phyloP scores from a whole-genome alignment of 2,888 invertebrate genomes.

The Vanessa cardui region DNA sequence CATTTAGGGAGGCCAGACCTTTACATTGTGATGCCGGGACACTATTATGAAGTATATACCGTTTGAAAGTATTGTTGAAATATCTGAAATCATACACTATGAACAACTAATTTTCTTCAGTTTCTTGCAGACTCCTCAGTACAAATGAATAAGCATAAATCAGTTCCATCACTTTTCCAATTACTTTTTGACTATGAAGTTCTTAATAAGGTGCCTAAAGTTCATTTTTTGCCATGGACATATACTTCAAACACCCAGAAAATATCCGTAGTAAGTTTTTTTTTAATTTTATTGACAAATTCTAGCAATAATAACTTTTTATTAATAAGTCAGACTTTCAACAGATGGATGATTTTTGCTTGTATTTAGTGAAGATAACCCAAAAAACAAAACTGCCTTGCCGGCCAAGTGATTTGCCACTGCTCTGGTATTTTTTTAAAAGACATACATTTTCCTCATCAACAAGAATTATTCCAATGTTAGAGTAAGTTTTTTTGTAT shows the following conservation, averaged over 20 bases:
- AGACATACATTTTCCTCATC: slow-evolving; percentile 84
- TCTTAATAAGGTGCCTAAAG: slow-evolving; percentile 83
- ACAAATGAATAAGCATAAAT: slow-evolving; percentile 81
- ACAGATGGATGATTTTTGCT: slow-evolving; percentile 78
- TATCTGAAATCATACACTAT: background rate
- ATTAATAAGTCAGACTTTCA: slow-evolving; percentile 21
- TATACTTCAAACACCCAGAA: slow-evolving; percentile 56
- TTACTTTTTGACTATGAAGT: slow-evolving; percentile 85
- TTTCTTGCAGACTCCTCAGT: slow-evolving; percentile 81
- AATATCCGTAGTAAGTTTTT: slow-evolving; percentile 55
- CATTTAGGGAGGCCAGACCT: slow-evolving; percentile 84
- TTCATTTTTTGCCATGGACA: slow-evolving; percentile 87
- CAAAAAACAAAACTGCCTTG: slow-evolving; percentile 83
- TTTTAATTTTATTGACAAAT: slow-evolving; percentile 8
- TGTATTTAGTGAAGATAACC: slow-evolving; percentile 86
- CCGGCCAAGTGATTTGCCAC: slow-evolving; percentile 80
- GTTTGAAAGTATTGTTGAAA: slow-evolving; percentile 12
- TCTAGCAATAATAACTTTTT: slow-evolving; percentile 30
- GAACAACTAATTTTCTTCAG: slow-evolving; percentile 63
- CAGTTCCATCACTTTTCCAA: slow-evolving; percentile 85
- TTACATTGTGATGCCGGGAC: slow-evolving; percentile 84
- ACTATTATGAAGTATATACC: slow-evolving; percentile 81
- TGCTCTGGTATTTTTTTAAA: slow-evolving; percentile 87
- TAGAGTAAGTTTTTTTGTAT: slow-evolving; percentile 85
- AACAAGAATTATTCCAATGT: slow-evolving; percentile 85